A percentile compares a stretch with the other conserved stretches of the same genome.
These are phyloP conservation scores for Eleutherodactylus coqui DNA, from an alignment of 2,797 vertebrate species.

Conservation along the genomic window DNA sequence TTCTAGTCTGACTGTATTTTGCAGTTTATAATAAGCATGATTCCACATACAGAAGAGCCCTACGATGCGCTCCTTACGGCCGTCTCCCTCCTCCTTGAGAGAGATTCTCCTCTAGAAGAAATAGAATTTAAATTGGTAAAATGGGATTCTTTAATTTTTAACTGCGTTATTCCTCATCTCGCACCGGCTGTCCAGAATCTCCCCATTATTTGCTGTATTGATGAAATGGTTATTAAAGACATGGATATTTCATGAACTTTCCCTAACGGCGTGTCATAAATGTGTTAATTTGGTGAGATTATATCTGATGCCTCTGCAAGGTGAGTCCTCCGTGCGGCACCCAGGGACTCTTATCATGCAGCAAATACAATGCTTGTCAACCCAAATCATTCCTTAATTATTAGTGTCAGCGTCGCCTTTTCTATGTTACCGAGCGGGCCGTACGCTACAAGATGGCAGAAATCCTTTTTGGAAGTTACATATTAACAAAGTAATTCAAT, in stretches of 20 bases:
- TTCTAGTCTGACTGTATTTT: slow-evolving; percentile 39
- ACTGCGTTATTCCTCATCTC: slow-evolving; percentile 34
- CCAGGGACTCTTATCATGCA: slow-evolving; percentile 44
- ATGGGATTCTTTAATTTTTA: slow-evolving; percentile 37
- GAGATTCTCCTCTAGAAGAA: slow-evolving; percentile 17
- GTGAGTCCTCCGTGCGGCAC: slow-evolving; percentile 37
- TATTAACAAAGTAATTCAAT: slow-evolving; percentile 1
- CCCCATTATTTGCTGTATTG: slow-evolving; percentile 12
- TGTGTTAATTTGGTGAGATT: slow-evolving; percentile 41
- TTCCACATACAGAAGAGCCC: neutral
- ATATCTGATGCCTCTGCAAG: slow-evolving; percentile 39
- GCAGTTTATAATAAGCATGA: slow-evolving; percentile 33
- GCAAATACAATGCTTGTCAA: slow-evolving; percentile 54
- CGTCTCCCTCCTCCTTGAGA: neutral
- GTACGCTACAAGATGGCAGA: slow-evolving; percentile 3
- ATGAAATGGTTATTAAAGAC: slow-evolving; percentile 27
- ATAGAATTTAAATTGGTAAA: slow-evolving; percentile 6
- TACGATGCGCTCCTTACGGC: neutral
- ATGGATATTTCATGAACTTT: slow-evolving; percentile 39
- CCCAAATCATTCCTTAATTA: slow-evolving; percentile 50
- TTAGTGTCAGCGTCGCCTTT: slow-evolving; percentile 42
- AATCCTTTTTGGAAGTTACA: neutral
- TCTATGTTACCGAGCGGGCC: slow-evolving; percentile 23
- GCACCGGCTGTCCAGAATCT: slow-evolving; percentile 2
- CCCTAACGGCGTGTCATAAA: slow-evolving; percentile 13